phyloP scores from a whole-genome alignment of 1,140 invertebrate species.

The Dolichoris vasculosae region DNA sequence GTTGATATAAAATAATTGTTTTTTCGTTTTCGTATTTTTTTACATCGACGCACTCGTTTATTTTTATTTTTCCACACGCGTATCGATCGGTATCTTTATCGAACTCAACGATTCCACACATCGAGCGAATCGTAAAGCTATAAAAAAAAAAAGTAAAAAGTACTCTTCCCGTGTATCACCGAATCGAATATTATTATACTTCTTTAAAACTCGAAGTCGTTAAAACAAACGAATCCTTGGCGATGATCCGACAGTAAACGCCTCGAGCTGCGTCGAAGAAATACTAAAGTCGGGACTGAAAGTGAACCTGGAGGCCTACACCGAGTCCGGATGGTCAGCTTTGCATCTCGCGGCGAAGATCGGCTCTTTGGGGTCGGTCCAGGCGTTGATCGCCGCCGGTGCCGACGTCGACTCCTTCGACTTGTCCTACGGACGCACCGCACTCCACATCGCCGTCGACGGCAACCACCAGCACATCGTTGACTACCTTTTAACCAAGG shows the following conservation, averaged over 20 bases:
- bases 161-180: no score
- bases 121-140: no score
- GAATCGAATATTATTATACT: no score
- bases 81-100: no score
- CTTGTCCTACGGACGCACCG: constrained; percentile 75
- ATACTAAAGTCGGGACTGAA: constrained; percentile 55
- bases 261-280: constrained; percentile 58
- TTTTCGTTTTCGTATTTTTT: no score
- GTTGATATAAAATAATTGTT: no score
- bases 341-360: constrained; percentile 74
- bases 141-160: no score
- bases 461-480: constrained; percentile 71
- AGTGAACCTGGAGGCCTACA: constrained; percentile 56
- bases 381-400: constrained; percentile 71
- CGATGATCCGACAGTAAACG: constrained; percentile 35
- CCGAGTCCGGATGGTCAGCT: constrained; percentile 72
- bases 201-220: no score
- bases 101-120: no score
- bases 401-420: constrained; percentile 74
- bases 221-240: neutral
- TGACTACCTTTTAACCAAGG: constrained; percentile 73
- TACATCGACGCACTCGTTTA: no score
- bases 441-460: constrained; percentile 77
- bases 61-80: no score
- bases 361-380: constrained; percentile 72